Conservation (phyloP, 2,888 invertebrate genomes). For the Synanthedon vespiformis region DNA sequence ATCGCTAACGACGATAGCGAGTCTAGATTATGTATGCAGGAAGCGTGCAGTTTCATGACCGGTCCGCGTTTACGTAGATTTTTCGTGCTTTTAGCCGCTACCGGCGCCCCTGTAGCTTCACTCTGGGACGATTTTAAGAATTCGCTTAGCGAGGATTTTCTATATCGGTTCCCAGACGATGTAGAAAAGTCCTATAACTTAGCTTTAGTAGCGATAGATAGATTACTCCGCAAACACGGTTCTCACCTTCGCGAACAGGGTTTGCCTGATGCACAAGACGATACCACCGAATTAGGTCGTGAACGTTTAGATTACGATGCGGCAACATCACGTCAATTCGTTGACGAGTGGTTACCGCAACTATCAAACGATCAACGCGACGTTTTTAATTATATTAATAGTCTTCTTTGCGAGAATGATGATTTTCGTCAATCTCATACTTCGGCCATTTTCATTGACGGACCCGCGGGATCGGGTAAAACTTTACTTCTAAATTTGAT, state of each 20-base stretch:
- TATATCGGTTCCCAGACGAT: background rate
- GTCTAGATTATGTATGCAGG: slow-evolving; percentile 5
- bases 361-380: too few species aligned
- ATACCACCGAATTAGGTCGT: background rate
- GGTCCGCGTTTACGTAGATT: slow-evolving; percentile 5
- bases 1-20: slow-evolving; percentile 1
- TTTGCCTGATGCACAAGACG: too few species aligned
- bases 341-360: too few species aligned
- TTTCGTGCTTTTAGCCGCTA: slow-evolving; percentile 5
- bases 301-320: background rate
- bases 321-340: too few species aligned
- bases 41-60: slow-evolving; percentile 6
- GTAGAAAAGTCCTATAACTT: background rate
- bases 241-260: too few species aligned
- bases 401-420: too few species aligned
- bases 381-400: too few species aligned
- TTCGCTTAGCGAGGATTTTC: slow-evolving; percentile 2
- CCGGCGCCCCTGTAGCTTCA: slow-evolving; percentile 4
- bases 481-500: too few species aligned
- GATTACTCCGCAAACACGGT: background rate
- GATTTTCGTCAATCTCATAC: too few species aligned
- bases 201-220: background rate
- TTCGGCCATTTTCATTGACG: too few species aligned
- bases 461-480: too few species aligned
- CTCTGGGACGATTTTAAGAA: slow-evolving; percentile 1